These are phyloP conservation scores for Arenicola marina DNA, from an alignment of 2,888 invertebrate genomes.

Conservation along the genomic window DNA sequence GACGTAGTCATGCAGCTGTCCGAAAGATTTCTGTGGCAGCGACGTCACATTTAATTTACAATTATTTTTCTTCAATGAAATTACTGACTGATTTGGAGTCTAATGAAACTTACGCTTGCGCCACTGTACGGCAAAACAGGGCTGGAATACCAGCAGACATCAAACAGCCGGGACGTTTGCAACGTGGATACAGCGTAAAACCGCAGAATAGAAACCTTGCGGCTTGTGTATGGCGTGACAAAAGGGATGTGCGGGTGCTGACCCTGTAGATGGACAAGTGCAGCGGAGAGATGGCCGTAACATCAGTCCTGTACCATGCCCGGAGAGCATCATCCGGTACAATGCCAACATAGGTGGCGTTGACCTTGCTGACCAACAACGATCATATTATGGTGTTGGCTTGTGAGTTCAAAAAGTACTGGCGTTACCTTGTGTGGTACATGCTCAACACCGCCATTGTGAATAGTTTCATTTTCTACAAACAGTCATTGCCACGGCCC, in stretches of 20 bases:
- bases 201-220: not conserved
- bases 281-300: not conserved
- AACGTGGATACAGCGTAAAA: not conserved
- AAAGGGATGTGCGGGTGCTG: not conserved
- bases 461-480: not conserved
- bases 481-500: not conserved
- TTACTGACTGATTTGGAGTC: too few species aligned
- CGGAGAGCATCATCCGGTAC: not conserved
- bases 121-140: not conserved
- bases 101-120: too few species aligned
- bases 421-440: not conserved
- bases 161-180: not conserved
- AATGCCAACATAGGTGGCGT: not conserved
- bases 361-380: constrained; percentile 1
- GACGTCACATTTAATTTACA: constrained; percentile 3
- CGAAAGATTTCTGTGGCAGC: not conserved
- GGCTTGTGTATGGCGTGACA: not conserved
- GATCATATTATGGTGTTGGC: not conserved
- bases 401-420: not conserved
- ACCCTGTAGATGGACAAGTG: not conserved
- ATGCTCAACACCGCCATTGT: not conserved
- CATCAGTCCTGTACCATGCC: not conserved
- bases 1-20: not conserved
- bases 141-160: not conserved
- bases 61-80: not conserved